Percentiles rank a stretch among this genome's conserved stretches.
phyloP scores from a whole-genome alignment of 2,888 invertebrate species.

The Cryptus viduatorius region DNA sequence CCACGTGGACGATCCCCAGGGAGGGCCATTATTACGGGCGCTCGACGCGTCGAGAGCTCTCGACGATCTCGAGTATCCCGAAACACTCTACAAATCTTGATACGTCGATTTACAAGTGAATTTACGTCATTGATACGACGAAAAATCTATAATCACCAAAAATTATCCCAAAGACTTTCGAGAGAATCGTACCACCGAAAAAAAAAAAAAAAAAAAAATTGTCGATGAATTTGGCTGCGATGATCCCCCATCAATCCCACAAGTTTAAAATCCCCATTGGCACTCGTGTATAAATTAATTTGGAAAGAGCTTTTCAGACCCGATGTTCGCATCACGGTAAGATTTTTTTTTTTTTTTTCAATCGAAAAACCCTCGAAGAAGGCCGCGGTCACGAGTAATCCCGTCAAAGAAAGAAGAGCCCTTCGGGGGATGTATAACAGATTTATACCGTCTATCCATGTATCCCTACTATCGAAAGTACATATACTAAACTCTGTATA shows the following conservation, averaged over 20 bases:
- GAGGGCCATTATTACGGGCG: conserved; percentile 43
- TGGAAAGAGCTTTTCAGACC: conserved; percentile 29
- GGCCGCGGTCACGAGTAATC: conserved; percentile 67
- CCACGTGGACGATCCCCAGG: conserved; percentile 71
- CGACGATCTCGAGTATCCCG: background rate
- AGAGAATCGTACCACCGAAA: background rate
- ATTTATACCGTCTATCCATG: conserved; percentile 63
- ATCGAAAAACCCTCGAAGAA: conserved; percentile 64
- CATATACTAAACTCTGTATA: conserved; percentile 36
- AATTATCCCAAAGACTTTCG: background rate
- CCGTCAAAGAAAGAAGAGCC: conserved; percentile 70
- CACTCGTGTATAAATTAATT: conserved; percentile 59
- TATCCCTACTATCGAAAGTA: conserved; percentile 27
- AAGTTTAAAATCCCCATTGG: conserved; percentile 30
- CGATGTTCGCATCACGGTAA: background rate
- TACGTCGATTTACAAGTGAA: background rate
- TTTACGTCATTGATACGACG: background rate
- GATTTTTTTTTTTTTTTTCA: conserved; percentile 47
- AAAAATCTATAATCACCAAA: background rate
- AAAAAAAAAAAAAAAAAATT: background rate
- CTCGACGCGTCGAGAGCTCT: background rate
- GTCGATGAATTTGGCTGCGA: background rate
- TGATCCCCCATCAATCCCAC: background rate
- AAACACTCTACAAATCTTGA: background rate
- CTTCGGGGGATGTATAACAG: conserved; percentile 67